A percentile compares a stretch with the other conserved stretches of the same genome.
phyloP scores from a whole-genome alignment of 2,888 invertebrate species.

The Parapristionchus giblindavisi region DNA sequence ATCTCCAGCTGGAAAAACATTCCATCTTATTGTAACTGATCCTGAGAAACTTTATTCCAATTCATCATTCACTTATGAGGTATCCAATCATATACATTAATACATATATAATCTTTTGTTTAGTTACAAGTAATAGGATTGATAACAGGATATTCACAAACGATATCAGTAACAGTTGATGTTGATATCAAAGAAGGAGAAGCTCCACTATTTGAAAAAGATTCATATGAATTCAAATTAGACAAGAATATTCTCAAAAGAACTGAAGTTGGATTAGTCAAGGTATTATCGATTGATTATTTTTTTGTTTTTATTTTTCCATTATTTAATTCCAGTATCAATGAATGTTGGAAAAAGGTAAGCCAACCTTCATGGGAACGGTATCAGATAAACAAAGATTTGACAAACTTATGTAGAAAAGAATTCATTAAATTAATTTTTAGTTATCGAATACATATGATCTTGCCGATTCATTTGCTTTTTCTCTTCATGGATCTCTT shows the following conservation, averaged over 20 bases:
- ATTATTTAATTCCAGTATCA: no score
- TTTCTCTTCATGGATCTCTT: slow-evolving; percentile 12
- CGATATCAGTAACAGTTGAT: background rate
- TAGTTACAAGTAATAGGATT: slow-evolving; percentile 27
- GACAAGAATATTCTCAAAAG: slow-evolving; percentile 2
- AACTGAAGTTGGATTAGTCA: slow-evolving; percentile 7
- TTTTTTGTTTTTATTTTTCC: no score
- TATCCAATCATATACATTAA: background rate
- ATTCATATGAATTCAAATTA: background rate
- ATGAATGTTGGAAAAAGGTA: no score
- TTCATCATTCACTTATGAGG: slow-evolving; percentile 17
- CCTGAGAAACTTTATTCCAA: slow-evolving; percentile 24
- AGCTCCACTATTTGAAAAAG: slow-evolving; percentile 22
- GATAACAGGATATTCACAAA: slow-evolving; percentile 20
- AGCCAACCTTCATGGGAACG: background rate
- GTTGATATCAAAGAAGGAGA: slow-evolving; percentile 21
- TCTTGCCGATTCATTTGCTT: slow-evolving; percentile 25
- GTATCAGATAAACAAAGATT: background rate
- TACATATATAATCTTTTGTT: background rate
- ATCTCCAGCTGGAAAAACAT: slow-evolving; percentile 31
- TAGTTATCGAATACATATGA: slow-evolving; percentile 26
- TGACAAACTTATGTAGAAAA: no score
- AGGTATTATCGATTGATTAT: no score
- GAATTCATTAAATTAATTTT: no score
- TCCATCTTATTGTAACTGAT: slow-evolving; percentile 31